These are phyloP conservation scores for Microplitis mediator DNA, from an alignment of 1,140 invertebrate genomes.

Conservation along the genomic window DNA sequence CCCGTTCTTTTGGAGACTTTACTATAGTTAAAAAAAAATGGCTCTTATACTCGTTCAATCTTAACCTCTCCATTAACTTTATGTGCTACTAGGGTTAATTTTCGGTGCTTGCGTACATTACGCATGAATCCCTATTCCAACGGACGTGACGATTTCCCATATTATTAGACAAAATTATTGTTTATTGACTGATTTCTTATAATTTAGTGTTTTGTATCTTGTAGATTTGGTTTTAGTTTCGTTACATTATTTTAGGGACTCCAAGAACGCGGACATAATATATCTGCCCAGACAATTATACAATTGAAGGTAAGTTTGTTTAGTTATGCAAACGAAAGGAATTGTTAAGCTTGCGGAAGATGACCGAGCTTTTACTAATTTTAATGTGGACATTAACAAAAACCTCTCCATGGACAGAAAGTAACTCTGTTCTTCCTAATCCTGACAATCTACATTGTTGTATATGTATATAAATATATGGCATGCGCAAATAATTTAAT, in stretches of 20 bases:
- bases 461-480: no score
- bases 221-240: constrained; percentile 22
- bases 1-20: no score
- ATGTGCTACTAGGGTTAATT: background rate
- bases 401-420: no score
- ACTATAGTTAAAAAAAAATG: no score
- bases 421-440: no score
- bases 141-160: background rate
- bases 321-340: no score
- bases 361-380: background rate
- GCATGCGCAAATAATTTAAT: no score
- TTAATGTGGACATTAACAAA: no score
- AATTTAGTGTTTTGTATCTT: background rate
- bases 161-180: background rate
- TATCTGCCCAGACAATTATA: constrained; percentile 85
- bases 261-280: constrained; percentile 86
- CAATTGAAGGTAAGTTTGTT: constrained; percentile 84
- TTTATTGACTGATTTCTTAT: background rate
- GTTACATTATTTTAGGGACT: constrained; percentile 70
- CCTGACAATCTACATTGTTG: no score
- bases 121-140: background rate
- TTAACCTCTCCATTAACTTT: no score
- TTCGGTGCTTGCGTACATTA: background rate
- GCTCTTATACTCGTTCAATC: no score
- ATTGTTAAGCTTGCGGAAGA: constrained; percentile 14